Evolutionary conservation across 2,888 invertebrate species (phyloP).

Genomic region (Fragum sueziense): DNA sequence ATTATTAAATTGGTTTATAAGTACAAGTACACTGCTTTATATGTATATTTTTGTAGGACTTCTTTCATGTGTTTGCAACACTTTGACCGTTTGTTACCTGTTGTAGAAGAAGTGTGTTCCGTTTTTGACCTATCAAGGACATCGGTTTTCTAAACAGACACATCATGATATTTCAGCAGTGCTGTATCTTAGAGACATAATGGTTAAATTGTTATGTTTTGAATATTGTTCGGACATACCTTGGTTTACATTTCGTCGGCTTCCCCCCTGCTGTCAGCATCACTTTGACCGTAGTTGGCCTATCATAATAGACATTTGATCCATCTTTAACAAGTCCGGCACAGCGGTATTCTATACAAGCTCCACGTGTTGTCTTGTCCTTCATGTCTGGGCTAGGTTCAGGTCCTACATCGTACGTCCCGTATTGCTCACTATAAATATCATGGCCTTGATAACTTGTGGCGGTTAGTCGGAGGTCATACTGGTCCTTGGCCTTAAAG

Average conservation of each 20-base stretch:
- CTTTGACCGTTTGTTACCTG: too few relatives aligned
- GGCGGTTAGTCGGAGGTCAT: constrained; percentile 8
- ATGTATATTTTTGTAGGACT: too few relatives aligned
- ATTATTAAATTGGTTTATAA: too few relatives aligned
- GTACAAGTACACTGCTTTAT: too few relatives aligned
- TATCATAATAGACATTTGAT: neutral
- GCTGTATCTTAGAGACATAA: too few relatives aligned
- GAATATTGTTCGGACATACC: too few relatives aligned
- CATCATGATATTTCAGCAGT: too few relatives aligned
- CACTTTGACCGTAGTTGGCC: constrained; percentile 14
- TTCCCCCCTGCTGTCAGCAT: neutral
- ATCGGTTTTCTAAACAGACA: too few relatives aligned
- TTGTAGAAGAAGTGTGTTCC: too few relatives aligned
- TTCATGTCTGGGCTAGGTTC: constrained; percentile 7
- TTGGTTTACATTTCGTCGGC: constrained; percentile 6
- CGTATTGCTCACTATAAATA: constrained; percentile 3
- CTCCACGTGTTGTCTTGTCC: constrained; percentile 15
- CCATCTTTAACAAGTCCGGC: constrained; percentile 24
- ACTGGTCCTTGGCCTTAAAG: constrained; percentile 22
- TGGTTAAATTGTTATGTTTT: too few relatives aligned
- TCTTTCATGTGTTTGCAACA: too few relatives aligned
- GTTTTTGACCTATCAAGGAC: too few relatives aligned
- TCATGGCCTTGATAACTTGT: constrained; percentile 20
- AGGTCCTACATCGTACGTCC: constrained; percentile 37
- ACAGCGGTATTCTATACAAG: constrained; percentile 42